Conservation (phyloP, 2,888 invertebrate species). For the Pyrgus malvae region DNA sequence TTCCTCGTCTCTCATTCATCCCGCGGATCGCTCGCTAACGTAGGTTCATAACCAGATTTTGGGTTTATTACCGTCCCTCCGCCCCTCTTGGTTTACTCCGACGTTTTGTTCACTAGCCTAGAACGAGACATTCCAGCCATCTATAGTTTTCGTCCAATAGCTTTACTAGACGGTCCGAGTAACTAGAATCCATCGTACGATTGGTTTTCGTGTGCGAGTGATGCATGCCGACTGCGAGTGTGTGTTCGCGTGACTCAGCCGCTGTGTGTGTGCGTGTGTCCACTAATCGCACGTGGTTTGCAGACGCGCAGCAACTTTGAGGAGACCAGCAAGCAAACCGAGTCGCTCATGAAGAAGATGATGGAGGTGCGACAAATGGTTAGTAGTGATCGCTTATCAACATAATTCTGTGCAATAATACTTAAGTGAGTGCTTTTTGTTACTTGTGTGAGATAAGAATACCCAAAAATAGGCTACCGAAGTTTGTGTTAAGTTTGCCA, state of each 20-base stretch:
- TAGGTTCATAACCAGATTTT: neutral
- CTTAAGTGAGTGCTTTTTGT: too few relatives aligned
- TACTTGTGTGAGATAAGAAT: too few relatives aligned
- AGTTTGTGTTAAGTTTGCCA: too few relatives aligned
- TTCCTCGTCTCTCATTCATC: neutral
- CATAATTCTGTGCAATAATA: neutral
- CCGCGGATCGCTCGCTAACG: neutral
- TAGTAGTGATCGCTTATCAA: constrained; percentile 51
- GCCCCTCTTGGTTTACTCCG: neutral
- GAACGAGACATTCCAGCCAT: neutral
- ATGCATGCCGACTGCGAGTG: constrained; percentile 25
- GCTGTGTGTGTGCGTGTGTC: constrained; percentile 19
- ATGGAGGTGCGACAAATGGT: constrained; percentile 95
- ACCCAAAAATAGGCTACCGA: too few relatives aligned
- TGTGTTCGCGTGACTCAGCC: constrained; percentile 29
- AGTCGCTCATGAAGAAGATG: constrained; percentile 97
- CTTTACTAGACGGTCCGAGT: constrained; percentile 20
- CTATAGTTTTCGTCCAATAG: constrained; percentile 10
- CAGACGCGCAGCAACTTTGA: constrained; percentile 96
- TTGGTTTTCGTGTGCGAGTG: constrained; percentile 27
- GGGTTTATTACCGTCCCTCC: neutral
- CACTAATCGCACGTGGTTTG: constrained; percentile 37
- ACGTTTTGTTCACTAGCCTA: neutral
- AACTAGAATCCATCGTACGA: constrained; percentile 29
- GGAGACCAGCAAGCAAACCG: constrained; percentile 94